Evolutionary conservation across 2,888 invertebrate species (phyloP).

Genomic region (Leistus spinibarbis): DNA sequence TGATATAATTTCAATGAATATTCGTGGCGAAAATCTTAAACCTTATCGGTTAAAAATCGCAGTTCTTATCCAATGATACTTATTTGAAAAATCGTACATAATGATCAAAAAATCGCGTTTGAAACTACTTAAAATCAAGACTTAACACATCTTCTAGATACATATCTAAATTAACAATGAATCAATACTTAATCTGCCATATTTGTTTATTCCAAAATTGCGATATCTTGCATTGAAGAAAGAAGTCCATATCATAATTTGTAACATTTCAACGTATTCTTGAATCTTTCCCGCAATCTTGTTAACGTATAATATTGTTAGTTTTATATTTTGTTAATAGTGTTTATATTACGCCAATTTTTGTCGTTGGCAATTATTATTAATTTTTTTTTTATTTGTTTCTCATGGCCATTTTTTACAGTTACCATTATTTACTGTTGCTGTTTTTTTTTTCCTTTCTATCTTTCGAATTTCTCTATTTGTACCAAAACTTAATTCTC

Average conservation of each 20-base stretch:
- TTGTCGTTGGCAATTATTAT: not conserved
- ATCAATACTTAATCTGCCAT: slow-evolving; percentile 31
- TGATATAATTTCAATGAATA: not conserved
- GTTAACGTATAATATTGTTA: slow-evolving; percentile 22
- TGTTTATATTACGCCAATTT: slow-evolving; percentile 16
- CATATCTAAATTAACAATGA: slow-evolving; percentile 36
- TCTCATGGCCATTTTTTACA: slow-evolving; percentile 36
- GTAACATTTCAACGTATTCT: not conserved
- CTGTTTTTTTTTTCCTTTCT: slow-evolving; percentile 20
- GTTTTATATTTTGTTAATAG: slow-evolving; percentile 34
- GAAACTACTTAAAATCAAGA: slow-evolving; percentile 30
- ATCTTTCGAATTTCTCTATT: slow-evolving; percentile 27
- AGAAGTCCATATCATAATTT: slow-evolving; percentile 25
- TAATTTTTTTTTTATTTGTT: slow-evolving; percentile 23
- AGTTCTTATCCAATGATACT: slow-evolving; percentile 21
- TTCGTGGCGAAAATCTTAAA: not conserved
- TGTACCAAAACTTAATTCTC: slow-evolving; percentile 17
- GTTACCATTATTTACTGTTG: slow-evolving; percentile 38
- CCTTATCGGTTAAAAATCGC: slow-evolving; percentile 24
- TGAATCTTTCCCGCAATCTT: not conserved
- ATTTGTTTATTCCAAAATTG: not conserved
- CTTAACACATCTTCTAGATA: slow-evolving; percentile 28
- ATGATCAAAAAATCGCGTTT: slow-evolving; percentile 5
- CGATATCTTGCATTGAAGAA: slow-evolving; percentile 8
- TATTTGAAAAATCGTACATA: slow-evolving; percentile 23